phyloP scores from a whole-genome alignment of 2,888 invertebrate genomes.

The Caenorhabditis parvicauda region DNA sequence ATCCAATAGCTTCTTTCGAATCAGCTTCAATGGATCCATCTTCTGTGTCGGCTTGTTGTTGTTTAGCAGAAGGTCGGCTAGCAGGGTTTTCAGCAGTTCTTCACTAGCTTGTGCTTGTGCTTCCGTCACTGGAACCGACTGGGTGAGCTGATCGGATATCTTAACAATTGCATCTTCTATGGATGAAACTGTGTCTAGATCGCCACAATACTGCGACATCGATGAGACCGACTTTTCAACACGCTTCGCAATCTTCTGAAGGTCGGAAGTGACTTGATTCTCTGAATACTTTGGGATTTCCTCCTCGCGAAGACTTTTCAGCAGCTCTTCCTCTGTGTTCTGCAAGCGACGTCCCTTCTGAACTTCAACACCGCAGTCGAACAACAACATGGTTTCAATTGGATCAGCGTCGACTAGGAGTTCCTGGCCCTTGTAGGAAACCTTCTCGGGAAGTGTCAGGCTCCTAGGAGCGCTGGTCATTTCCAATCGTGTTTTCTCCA shows the following conservation, averaged over 20 bases:
- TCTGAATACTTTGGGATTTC: conserved; percentile 13
- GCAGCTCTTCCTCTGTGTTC: conserved; percentile 15
- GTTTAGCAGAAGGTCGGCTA: conserved; percentile 58
- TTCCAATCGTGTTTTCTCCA: conserved; percentile 14
- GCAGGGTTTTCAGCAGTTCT: conserved; percentile 48
- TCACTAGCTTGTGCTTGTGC: conserved; percentile 56
- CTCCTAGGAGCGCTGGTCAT: conserved; percentile 32
- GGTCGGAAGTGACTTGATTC: conserved; percentile 14
- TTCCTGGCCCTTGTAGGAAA: conserved; percentile 47
- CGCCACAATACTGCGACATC: conserved; percentile 13
- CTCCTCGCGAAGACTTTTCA: conserved; percentile 7
- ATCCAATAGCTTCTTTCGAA: conserved; percentile 37
- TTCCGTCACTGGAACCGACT: conserved; percentile 36
- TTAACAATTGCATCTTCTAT: conserved; percentile 52
- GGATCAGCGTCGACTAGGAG: conserved; percentile 31
- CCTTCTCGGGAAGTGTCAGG: conserved; percentile 37
- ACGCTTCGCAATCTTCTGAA: conserved; percentile 18
- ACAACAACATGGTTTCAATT: conserved; percentile 29
- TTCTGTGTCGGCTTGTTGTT: conserved; percentile 18
- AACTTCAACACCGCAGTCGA: conserved; percentile 30
- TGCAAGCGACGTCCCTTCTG: conserved; percentile 7
- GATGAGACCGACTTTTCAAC: conserved; percentile 24
- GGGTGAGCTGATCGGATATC: conserved; percentile 45
- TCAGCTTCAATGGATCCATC: conserved; percentile 39
- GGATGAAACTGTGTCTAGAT: conserved; percentile 27